Evolutionary conservation across 2,797 vertebrate genomes (phyloP).

Genomic region (Sitta carolinensis): DNA sequence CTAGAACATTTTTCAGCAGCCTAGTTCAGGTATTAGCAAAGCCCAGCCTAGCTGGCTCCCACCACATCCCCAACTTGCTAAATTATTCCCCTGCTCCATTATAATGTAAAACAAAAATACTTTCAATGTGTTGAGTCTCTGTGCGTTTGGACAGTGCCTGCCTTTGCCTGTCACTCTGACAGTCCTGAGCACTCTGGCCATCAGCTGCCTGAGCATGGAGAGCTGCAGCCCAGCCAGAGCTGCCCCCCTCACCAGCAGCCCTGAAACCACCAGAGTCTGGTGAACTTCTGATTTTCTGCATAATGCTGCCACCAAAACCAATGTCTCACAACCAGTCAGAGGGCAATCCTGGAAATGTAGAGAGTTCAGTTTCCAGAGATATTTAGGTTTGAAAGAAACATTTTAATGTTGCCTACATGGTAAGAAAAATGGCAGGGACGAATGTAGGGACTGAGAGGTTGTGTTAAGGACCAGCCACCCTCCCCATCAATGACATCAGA

Average conservation of each 20-base stretch:
- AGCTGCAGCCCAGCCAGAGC: neutral
- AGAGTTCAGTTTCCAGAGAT: neutral
- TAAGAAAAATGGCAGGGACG: neutral
- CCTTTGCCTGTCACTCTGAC: neutral
- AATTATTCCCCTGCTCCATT: neutral
- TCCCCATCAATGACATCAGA: neutral
- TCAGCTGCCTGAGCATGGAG: neutral
- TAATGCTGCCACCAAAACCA: neutral
- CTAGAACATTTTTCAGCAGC: constrained; percentile 6
- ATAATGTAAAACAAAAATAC: neutral
- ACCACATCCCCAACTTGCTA: neutral
- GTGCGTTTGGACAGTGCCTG: neutral
- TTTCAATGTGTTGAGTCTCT: neutral
- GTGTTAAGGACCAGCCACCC: neutral
- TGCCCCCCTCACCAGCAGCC: neutral
- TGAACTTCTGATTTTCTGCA: neutral
- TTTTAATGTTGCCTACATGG: neutral
- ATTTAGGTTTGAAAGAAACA: neutral
- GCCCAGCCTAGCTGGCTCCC: constrained; percentile 17
- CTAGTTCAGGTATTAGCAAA: neutral
- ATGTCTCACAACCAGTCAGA: neutral
- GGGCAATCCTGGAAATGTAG: neutral
- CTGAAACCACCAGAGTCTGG: neutral
- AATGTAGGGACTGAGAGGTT: neutral
- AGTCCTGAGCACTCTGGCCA: neutral